These are phyloP conservation scores for Cephus rjabovi DNA, from an alignment of 2,888 invertebrate genomes.

Conservation along the genomic window DNA sequence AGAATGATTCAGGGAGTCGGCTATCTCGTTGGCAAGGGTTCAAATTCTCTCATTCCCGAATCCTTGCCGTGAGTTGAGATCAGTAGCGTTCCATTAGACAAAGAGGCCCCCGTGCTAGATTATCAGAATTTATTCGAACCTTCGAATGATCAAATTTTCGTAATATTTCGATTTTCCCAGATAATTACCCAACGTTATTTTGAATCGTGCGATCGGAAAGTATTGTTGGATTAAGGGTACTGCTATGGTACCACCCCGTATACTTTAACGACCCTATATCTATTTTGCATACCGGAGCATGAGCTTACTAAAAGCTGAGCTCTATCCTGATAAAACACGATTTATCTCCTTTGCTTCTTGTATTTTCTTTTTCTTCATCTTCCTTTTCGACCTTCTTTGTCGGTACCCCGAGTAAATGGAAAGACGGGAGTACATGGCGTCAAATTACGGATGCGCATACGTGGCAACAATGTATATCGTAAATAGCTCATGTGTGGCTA, in stretches of 20 bases:
- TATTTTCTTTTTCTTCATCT: neutral
- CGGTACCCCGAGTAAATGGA: neutral
- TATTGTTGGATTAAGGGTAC: neutral
- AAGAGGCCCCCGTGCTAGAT: neutral
- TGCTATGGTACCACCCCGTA: neutral
- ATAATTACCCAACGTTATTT: neutral
- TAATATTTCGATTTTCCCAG: neutral
- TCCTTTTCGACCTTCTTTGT: neutral
- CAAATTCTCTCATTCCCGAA: constrained; percentile 31
- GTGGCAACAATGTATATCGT: neutral
- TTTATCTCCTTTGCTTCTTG: neutral
- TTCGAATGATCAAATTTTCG: neutral
- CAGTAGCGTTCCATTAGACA: neutral
- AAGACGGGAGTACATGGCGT: neutral
- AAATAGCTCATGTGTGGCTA: neutral
- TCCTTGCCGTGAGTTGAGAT: neutral
- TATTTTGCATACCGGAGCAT: neutral
- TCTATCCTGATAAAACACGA: neutral
- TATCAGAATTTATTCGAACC: neutral
- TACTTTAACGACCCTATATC: neutral
- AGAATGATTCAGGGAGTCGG: constrained; percentile 31
- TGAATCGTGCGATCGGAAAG: neutral
- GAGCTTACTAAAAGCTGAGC: neutral
- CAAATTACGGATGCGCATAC: neutral
- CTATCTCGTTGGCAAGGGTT: constrained; percentile 33